Evolutionary conservation across 2,888 invertebrate genomes (phyloP).

Genomic region (Rhogogaster chlorosoma): DNA sequence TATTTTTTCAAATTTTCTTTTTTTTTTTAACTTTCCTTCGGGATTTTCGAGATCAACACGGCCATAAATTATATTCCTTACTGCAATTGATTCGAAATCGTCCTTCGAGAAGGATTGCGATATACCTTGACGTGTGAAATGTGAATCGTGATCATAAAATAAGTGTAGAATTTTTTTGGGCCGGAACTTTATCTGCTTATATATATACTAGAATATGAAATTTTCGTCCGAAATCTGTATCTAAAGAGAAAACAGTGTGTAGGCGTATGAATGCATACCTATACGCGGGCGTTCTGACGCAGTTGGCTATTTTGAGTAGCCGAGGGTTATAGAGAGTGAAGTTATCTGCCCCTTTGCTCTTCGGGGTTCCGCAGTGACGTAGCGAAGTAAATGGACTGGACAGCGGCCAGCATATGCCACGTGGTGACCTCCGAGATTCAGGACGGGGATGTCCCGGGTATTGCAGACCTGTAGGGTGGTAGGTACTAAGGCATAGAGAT

Average conservation of each 20-base stretch:
- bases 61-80: not conserved
- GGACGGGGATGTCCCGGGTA: conserved; percentile 37
- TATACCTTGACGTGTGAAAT: not conserved
- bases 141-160: not conserved
- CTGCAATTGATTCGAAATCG: not conserved
- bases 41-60: not conserved
- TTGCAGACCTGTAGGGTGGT: conserved; percentile 19
- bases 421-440: conserved; percentile 57
- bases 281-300: conserved; percentile 10
- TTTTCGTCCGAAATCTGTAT: not conserved
- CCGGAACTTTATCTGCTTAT: not conserved
- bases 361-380: conserved; percentile 63
- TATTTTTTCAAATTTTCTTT: not conserved
- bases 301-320: conserved; percentile 9
- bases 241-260: not conserved
- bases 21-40: not conserved
- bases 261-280: conserved; percentile 12
- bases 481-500: conserved; percentile 36
- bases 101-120: not conserved
- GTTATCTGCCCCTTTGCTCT: conserved; percentile 41
- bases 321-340: conserved; percentile 14
- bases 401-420: conserved; percentile 77
- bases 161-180: not conserved
- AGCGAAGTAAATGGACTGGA: conserved; percentile 77
- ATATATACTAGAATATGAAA: not conserved